Evolutionary conservation across 2,888 invertebrate species (phyloP), one percentile per base, ranked within the genome.

Genomic region (Eupithecia exiguata): DNA sequence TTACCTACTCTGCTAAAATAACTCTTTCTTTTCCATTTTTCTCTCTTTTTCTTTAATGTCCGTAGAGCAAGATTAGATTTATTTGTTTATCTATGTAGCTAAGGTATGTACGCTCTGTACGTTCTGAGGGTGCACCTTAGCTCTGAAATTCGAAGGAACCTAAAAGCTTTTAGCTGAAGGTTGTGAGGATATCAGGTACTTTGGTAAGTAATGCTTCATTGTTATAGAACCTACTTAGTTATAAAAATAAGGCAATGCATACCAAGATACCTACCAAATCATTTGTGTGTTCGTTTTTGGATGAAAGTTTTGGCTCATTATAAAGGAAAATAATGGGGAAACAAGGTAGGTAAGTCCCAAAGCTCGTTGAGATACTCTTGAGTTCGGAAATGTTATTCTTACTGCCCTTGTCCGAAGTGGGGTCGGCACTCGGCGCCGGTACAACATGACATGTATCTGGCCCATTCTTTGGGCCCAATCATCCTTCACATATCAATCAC

Each of bases 291-390:
- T 53, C 2, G 53, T 53, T n/a, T 49, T 53, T 21, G 53, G 49
- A 21, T 10, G 21, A 21, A 21, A 53, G 10, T 53, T 58, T 58
- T 14, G 25, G 14, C 58, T 12, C 58, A 58, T 21, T 53, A 53
- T 25, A 25, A 25, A 58, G 25, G 25, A 58, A 25, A 58, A 58
- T 58, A 58, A 53, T 4, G 21, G 49, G n/a, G 61, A 6, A 30
- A 62, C 62, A 62, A 62, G 62, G 30, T 35, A 62, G 62, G 30
- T 35, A 62, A 62, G n/a, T 65, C 38, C 21, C 36, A 65, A n/a
- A 21, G 12, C 35, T 38, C n/a, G 12, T 65, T n/a, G 36, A n/a
- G n/a, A 65, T 16, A 30, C 62, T 18, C 35, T 35, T 18, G 62
- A 62, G 18, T 62, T 62, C 35, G 62, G 62, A 35, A 35, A 62